Evolutionary conservation across 2,113 vertebrate species (phyloP).

Genomic region (Erinaceus europaeus): DNA sequence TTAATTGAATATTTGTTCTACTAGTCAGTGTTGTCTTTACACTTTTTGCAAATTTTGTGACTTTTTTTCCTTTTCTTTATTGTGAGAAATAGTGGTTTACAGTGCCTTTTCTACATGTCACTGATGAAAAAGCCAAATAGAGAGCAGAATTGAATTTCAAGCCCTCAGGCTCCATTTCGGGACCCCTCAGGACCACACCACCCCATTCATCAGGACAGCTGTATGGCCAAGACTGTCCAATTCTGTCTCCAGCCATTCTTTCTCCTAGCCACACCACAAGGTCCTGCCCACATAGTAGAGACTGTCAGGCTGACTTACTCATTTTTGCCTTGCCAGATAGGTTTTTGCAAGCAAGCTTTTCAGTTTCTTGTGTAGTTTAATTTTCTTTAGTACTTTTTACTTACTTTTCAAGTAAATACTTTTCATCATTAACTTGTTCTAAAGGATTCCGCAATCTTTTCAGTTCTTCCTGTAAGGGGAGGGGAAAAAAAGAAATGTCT

Average conservation of each 20-base stretch:
- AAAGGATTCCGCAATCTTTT: slow-evolving; percentile 87
- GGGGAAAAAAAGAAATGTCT: slow-evolving; percentile 40
- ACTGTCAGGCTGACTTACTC: not conserved
- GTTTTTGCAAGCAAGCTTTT: not conserved
- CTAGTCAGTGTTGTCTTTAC: not conserved
- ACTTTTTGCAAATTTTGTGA: not conserved
- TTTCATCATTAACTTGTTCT: slow-evolving; percentile 85
- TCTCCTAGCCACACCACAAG: not conserved
- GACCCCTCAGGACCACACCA: too few species aligned
- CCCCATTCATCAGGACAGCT: too few species aligned
- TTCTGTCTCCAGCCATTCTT: not conserved
- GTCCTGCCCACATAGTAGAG: not conserved
- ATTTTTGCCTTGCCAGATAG: not conserved
- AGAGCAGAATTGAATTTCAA: slow-evolving; percentile 15
- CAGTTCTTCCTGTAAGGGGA: slow-evolving; percentile 93
- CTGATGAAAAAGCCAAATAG: too few species aligned
- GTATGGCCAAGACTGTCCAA: too few species aligned
- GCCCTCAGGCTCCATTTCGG: too few species aligned
- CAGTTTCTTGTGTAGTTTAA: not conserved
- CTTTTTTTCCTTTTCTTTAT: too few species aligned
- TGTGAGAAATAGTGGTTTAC: too few species aligned
- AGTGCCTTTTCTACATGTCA: not conserved
- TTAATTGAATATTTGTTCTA: not conserved
- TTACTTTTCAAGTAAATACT: slow-evolving; percentile 90
- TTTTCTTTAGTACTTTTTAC: slow-evolving; percentile 31